Evolutionary conservation across 1,140 invertebrate genomes (phyloP).

Genomic region (Drosophila repletoides): DNA sequence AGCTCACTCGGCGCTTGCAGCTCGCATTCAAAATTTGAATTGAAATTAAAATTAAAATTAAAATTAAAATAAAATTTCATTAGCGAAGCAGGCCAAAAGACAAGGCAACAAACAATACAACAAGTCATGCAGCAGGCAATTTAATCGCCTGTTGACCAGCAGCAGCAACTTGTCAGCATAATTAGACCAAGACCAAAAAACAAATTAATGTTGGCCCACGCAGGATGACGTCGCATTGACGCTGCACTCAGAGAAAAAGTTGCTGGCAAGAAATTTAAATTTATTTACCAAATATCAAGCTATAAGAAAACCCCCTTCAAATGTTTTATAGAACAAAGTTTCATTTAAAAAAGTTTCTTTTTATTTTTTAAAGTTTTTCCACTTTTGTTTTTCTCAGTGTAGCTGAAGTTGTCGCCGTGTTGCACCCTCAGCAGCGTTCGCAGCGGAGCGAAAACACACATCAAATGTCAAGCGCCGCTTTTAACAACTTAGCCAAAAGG

Average conservation of each 20-base stretch:
- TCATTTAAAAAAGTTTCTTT: too few relatives aligned
- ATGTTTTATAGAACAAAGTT: too few relatives aligned
- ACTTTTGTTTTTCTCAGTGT: not conserved
- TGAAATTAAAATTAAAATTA: slow-evolving; percentile 7
- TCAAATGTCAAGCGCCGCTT: slow-evolving; percentile 40
- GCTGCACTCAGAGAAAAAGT: too few relatives aligned
- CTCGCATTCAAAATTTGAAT: slow-evolving; percentile 59
- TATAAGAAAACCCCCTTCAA: too few relatives aligned
- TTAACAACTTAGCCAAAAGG: slow-evolving; percentile 18
- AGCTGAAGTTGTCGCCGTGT: not conserved
- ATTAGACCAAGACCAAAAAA: slow-evolving; percentile 60
- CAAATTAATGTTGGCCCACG: slow-evolving; percentile 26
- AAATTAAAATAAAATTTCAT: not conserved
- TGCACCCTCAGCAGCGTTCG: slow-evolving; percentile 39
- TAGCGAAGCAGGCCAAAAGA: slow-evolving; percentile 33
- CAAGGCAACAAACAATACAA: slow-evolving; percentile 29
- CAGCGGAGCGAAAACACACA: slow-evolving; percentile 23
- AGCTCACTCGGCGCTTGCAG: not conserved
- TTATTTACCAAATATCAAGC: too few relatives aligned
- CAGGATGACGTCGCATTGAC: slow-evolving; percentile 36
- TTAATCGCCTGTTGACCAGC: slow-evolving; percentile 22
- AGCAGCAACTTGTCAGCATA: slow-evolving; percentile 46
- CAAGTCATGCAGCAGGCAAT: slow-evolving; percentile 48
- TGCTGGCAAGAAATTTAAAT: too few relatives aligned
- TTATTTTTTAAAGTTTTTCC: too few relatives aligned